Evolutionary conservation across 1,140 invertebrate species (phyloP).

Genomic region (Drosophila albomicans): DNA sequence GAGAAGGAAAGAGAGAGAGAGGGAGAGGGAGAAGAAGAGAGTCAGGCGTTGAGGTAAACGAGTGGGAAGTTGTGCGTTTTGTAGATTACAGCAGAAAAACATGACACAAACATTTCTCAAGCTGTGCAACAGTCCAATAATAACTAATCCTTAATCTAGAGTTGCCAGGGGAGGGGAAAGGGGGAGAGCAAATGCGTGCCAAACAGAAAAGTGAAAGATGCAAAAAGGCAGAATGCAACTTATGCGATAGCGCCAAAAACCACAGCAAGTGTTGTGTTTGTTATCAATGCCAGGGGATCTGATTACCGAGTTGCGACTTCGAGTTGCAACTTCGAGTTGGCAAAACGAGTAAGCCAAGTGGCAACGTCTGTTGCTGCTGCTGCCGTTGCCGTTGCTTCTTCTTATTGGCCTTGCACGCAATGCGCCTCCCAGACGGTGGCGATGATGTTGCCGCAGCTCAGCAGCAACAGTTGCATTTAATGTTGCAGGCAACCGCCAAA

Average conservation of each 20-base stretch:
- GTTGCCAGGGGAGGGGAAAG: background rate
- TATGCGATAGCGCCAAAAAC: constrained; percentile 47
- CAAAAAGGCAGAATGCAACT: constrained; percentile 47
- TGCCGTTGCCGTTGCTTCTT: constrained; percentile 10
- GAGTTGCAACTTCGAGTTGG: constrained; percentile 18
- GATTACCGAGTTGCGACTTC: constrained; percentile 40
- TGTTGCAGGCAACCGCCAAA: constrained; percentile 30
- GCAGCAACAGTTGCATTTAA: constrained; percentile 3
- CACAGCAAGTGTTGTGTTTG: constrained; percentile 41
- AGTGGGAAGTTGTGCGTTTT: constrained; percentile 53
- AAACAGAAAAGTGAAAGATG: constrained; percentile 49
- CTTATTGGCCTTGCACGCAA: constrained; percentile 61
- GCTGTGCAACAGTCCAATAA: constrained; percentile 53
- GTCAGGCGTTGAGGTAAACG: background rate
- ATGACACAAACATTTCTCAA: constrained; percentile 71
- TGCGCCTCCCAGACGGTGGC: constrained; percentile 37
- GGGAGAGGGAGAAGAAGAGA: background rate
- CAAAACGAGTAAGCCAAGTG: constrained; percentile 74
- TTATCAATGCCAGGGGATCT: constrained; percentile 67
- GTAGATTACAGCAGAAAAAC: constrained; percentile 57
- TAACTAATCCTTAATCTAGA: constrained; percentile 54
- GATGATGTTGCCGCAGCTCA: constrained; percentile 53
- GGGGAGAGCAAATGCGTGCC: constrained; percentile 55
- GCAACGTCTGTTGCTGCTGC: constrained; percentile 38
- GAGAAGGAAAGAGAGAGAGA: background rate